These are phyloP conservation scores for Tragelaphus strepsiceros DNA, from an alignment of 2,113 vertebrate species.

Conservation along the genomic window DNA sequence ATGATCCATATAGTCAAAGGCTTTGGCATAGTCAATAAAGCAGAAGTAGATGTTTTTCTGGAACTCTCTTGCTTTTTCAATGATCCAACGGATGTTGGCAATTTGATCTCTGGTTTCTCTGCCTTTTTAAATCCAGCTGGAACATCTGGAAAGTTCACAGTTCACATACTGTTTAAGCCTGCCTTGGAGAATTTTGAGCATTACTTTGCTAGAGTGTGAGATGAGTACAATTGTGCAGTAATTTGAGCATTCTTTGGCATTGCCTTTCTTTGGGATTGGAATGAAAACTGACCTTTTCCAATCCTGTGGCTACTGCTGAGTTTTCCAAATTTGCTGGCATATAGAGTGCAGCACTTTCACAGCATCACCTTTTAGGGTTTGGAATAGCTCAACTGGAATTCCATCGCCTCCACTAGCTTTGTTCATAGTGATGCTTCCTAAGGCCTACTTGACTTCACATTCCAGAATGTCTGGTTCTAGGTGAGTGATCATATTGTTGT, in stretches of 20 bases:
- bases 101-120: background rate
- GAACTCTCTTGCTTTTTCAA: background rate
- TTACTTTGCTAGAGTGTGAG: background rate
- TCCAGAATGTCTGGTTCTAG: background rate
- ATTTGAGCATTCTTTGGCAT: background rate
- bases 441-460: background rate
- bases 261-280: background rate
- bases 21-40: background rate
- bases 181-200: background rate
- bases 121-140: background rate
- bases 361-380: background rate
- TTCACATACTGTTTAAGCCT: background rate
- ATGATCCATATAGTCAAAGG: background rate
- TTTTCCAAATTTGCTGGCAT: background rate
- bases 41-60: background rate
- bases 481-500: background rate
- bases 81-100: background rate
- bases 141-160: background rate
- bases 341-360: background rate
- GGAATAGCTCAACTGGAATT: background rate
- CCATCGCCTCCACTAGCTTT: background rate
- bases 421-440: background rate
- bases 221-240: rapidly evolving
- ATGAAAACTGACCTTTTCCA: background rate
- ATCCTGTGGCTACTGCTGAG: background rate